Evolutionary conservation across 2,888 invertebrate genomes (phyloP).

Genomic region (Andrena fulva): DNA sequence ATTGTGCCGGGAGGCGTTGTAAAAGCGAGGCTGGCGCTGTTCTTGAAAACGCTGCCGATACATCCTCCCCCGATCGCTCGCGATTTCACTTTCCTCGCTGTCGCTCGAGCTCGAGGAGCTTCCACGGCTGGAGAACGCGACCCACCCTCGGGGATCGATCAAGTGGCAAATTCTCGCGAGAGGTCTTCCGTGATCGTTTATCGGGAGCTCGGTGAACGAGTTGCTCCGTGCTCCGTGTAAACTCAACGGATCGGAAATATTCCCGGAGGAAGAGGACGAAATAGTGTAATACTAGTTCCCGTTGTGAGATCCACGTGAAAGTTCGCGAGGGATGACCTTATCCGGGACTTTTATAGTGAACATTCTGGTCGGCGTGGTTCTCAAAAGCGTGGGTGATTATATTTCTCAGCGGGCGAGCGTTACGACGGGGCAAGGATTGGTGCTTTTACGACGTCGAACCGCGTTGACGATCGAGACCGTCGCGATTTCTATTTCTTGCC

Average conservation of each 20-base stretch:
- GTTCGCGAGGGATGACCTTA: slow-evolving; percentile 9
- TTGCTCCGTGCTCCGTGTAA: neutral
- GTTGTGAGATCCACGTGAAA: neutral
- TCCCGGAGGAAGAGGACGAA: neutral
- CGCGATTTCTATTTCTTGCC: neutral
- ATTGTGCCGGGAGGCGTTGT: slow-evolving; percentile 66
- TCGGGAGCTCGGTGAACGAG: slow-evolving; percentile 1
- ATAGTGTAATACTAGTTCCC: neutral
- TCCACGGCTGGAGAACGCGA: neutral
- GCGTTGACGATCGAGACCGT: neutral
- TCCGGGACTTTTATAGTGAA: neutral
- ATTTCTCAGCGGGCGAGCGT: neutral
- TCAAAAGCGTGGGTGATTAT: neutral
- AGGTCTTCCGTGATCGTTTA: slow-evolving; percentile 6
- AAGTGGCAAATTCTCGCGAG: slow-evolving; percentile 2
- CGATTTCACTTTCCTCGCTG: slow-evolving; percentile 18
- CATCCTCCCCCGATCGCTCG: slow-evolving; percentile 30
- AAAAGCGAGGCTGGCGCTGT: slow-evolving; percentile 57
- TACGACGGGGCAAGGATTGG: neutral
- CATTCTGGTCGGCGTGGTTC: neutral
- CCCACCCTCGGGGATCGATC: neutral
- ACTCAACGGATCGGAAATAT: neutral
- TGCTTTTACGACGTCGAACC: slow-evolving; percentile 1
- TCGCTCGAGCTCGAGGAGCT: neutral
- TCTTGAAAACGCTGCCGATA: slow-evolving; percentile 39